Evolutionary conservation across 2,113 vertebrate species (phyloP).

Genomic region (Mirounga angustirostris): DNA sequence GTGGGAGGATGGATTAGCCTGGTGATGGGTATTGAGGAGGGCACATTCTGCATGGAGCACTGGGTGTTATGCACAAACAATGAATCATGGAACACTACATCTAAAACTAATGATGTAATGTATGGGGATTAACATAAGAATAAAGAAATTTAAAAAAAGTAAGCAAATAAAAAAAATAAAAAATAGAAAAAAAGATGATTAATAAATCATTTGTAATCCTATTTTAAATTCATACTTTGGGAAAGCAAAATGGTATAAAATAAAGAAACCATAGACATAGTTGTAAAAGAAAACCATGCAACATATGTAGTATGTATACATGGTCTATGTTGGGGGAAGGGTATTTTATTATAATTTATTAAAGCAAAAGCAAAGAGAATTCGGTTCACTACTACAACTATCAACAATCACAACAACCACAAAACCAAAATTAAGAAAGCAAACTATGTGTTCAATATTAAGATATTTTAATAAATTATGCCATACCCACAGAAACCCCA

Average conservation of each 20-base stretch:
- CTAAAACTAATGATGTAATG: too few species aligned
- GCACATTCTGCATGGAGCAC: too few species aligned
- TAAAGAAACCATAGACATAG: not conserved
- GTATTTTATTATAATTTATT: not conserved
- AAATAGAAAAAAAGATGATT: not conserved
- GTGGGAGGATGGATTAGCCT: too few species aligned
- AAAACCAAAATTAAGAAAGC: constrained; percentile 25
- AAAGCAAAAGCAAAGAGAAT: constrained; percentile 26
- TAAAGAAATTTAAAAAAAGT: too few species aligned
- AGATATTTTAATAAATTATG: not conserved
- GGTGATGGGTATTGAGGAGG: too few species aligned
- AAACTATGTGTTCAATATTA: not conserved
- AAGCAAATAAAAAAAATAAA: too few species aligned
- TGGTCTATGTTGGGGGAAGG: accelerated
- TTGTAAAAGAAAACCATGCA: not conserved
- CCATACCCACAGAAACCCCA: not conserved
- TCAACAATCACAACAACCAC: not conserved
- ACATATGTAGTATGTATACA: not conserved
- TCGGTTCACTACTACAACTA: not conserved
- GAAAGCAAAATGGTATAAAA: constrained; percentile 2
- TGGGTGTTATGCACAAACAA: too few species aligned
- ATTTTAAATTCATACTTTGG: not conserved
- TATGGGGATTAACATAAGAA: too few species aligned
- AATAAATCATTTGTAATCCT: not conserved
- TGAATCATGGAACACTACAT: too few species aligned